These are phyloP conservation scores for Capricornis sumatraensis DNA, from an alignment of 2,113 vertebrate genomes.

Conservation along the genomic window DNA sequence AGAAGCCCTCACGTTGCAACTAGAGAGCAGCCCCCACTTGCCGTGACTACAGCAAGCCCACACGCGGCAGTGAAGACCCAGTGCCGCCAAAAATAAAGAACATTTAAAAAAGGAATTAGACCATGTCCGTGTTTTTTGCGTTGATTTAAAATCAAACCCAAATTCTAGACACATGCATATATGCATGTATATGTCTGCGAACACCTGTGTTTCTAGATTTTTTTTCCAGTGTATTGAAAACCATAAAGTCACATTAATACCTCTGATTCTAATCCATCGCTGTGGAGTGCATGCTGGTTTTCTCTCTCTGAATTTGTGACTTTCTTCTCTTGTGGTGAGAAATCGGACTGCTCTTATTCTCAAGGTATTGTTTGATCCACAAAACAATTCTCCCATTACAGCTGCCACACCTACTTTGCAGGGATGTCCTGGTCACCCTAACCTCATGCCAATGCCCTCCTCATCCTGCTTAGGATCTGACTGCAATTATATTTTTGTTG, in stretches of 20 bases:
- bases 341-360: neutral
- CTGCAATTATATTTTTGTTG: too few relatives aligned
- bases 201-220: neutral
- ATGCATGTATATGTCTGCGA: rapidly evolving
- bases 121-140: neutral
- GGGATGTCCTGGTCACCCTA: neutral
- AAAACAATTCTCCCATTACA: too few relatives aligned
- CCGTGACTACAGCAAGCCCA: neutral
- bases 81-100: neutral
- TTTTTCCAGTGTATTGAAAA: neutral
- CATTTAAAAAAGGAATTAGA: neutral
- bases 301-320: neutral
- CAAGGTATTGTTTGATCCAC: neutral
- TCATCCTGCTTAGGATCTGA: neutral
- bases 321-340: neutral
- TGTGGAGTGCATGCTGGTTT: neutral
- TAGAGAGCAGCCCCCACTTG: neutral
- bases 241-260: neutral
- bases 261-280: neutral
- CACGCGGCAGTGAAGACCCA: neutral
- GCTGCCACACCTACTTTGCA: too few relatives aligned
- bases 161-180: neutral
- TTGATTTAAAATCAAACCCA: neutral
- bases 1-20: neutral
- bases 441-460: rapidly evolving